Evolutionary conservation across 2,888 invertebrate species (phyloP).

Genomic region (Drosophila infuscata): DNA sequence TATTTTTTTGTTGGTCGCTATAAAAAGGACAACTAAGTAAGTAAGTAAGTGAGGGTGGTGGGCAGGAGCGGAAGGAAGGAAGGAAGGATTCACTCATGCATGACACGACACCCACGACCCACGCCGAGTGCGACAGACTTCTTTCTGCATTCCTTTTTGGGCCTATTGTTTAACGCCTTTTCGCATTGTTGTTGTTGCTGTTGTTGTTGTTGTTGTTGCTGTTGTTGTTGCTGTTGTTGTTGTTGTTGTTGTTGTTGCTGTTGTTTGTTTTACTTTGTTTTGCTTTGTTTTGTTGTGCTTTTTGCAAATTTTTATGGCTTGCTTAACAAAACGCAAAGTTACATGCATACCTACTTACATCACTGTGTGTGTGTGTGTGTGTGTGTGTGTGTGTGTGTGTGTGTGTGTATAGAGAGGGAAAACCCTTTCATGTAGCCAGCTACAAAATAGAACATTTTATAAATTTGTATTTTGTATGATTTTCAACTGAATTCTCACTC

Average conservation of each 20-base stretch:
- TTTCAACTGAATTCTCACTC: not conserved
- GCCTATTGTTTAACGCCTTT: conserved; percentile 47
- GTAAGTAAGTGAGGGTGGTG: conserved; percentile 3
- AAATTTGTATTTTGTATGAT: not conserved
- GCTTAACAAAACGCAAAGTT: conserved; percentile 77
- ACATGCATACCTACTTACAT: conserved; percentile 14
- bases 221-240: conserved; percentile 21
- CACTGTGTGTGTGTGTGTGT: not conserved
- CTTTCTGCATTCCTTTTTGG: conserved; percentile 25
- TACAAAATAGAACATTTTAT: not conserved
- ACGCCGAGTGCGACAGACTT: conserved; percentile 14
- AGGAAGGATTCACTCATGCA: conserved; percentile 74
- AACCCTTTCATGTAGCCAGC: conserved; percentile 1
- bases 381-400: not conserved
- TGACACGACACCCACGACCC: conserved; percentile 65
- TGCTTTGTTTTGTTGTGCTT: conserved; percentile 43
- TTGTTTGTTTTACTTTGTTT: conserved; percentile 16
- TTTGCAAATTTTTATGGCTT: conserved; percentile 78
- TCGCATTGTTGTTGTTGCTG: conserved; percentile 23
- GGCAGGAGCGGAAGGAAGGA: conserved; percentile 44
- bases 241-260: conserved; percentile 26
- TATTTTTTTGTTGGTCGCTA: conserved; percentile 3
- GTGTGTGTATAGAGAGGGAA: not conserved
- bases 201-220: conserved; percentile 15
- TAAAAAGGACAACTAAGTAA: conserved; percentile 31